Conservation (phyloP, 2,888 invertebrate species). For the Mesorhabditis spiculigera region DNA sequence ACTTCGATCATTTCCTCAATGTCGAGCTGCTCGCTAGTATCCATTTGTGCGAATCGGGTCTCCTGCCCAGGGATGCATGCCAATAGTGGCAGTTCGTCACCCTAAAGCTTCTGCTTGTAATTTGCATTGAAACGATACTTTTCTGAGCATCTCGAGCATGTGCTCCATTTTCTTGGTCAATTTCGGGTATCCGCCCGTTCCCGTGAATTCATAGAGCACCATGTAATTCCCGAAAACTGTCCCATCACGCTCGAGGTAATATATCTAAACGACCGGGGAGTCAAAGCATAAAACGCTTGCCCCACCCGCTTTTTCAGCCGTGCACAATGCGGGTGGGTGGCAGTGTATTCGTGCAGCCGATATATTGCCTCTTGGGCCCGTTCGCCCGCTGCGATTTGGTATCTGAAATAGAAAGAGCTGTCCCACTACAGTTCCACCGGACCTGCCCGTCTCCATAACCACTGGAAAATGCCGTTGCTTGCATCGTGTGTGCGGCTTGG, state of each 20-base stretch:
- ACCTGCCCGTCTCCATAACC: constrained; percentile 6
- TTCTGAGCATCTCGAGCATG: constrained; percentile 20
- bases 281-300: not conserved
- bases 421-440: not conserved
- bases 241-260: constrained; percentile 31
- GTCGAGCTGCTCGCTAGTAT: not conserved
- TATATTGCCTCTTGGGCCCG: not conserved
- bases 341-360: constrained; percentile 31
- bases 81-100: constrained; percentile 2
- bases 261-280: constrained; percentile 19
- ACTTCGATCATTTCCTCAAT: constrained; percentile 1
- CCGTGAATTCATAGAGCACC: constrained; percentile 35
- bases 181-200: constrained; percentile 24
- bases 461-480: not conserved
- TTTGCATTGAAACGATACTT: constrained; percentile 11
- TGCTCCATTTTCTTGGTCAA: constrained; percentile 27
- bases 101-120: constrained; percentile 13
- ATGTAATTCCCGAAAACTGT: constrained; percentile 31
- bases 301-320: constrained; percentile 28
- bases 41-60: not conserved
- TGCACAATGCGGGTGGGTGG: constrained; percentile 33
- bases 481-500: not conserved
- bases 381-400: too few relatives aligned
- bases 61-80: too few relatives aligned
- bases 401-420: not conserved